Percentiles rank a stretch among this genome's conserved stretches.
Evolutionary conservation across 2,797 vertebrate species (phyloP).

Genomic region (Hippopotamyrus pictus): DNA sequence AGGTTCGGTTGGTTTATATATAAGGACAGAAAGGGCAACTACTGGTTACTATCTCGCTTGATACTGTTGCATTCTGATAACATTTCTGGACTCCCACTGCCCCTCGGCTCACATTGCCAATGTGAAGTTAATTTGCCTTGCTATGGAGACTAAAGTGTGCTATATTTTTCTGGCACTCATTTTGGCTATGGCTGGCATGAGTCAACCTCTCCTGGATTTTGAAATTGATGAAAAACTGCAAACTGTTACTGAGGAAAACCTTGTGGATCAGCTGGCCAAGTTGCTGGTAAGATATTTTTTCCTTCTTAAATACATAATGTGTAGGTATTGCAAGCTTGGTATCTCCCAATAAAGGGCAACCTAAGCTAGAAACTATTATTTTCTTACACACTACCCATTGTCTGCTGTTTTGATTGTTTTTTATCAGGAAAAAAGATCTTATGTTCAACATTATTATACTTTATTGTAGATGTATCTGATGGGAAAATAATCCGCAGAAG

Average conservation of each 20-base stretch:
- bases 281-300: background rate
- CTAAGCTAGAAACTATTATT: background rate
- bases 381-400: background rate
- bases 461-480: background rate
- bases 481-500: background rate
- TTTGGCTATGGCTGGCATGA: background rate
- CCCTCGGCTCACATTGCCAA: background rate
- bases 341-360: background rate
- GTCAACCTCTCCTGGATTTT: background rate
- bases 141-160: background rate
- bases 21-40: background rate
- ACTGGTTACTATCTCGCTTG: background rate
- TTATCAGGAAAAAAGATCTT: background rate
- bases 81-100: background rate
- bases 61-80: background rate
- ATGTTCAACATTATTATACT: background rate
- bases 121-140: background rate
- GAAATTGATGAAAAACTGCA: background rate
- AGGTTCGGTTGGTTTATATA: background rate
- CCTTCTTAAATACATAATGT: background rate
- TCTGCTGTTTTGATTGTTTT: background rate
- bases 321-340: background rate
- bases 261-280: background rate
- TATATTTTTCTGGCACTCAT: background rate
- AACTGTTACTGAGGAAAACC: background rate